Conservation (phyloP, 2,888 invertebrate species). For the Patella caerulea region DNA sequence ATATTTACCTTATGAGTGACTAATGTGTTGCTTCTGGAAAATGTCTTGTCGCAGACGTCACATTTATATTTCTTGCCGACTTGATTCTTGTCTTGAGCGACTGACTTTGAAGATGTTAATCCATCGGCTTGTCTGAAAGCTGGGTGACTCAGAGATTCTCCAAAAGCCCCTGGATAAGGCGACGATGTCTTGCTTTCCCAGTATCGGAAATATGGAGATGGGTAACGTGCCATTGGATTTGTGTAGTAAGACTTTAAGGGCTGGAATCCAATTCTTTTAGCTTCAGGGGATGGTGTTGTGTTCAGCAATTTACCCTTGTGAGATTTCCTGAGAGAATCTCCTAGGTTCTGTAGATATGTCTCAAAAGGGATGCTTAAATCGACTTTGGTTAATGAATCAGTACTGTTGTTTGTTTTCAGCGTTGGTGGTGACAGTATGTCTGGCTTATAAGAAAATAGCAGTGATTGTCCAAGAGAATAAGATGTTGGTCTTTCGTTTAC, state of each 20-base stretch:
- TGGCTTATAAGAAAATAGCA: background rate
- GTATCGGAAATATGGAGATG: background rate
- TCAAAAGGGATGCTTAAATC: conserved; percentile 2
- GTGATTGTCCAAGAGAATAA: background rate
- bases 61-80: conserved; percentile 72
- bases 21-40: conserved; percentile 73
- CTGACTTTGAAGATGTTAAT: background rate
- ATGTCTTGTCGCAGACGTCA: conserved; percentile 73
- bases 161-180: background rate
- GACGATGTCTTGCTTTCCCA: background rate
- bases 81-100: conserved; percentile 49
- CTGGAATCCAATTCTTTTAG: background rate
- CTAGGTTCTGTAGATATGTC: background rate
- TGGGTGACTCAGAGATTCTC: background rate
- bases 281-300: background rate
- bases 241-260: background rate
- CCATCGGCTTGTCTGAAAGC: background rate
- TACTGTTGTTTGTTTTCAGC: background rate
- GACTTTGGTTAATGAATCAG: background rate
- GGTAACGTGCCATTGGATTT: background rate
- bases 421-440: background rate
- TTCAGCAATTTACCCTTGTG: background rate
- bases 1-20: conserved; percentile 73
- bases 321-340: background rate
- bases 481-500: background rate